Base-by-base conservation (phyloP, 2,888 invertebrate genomes). In the Rosalia funebris region DNA sequence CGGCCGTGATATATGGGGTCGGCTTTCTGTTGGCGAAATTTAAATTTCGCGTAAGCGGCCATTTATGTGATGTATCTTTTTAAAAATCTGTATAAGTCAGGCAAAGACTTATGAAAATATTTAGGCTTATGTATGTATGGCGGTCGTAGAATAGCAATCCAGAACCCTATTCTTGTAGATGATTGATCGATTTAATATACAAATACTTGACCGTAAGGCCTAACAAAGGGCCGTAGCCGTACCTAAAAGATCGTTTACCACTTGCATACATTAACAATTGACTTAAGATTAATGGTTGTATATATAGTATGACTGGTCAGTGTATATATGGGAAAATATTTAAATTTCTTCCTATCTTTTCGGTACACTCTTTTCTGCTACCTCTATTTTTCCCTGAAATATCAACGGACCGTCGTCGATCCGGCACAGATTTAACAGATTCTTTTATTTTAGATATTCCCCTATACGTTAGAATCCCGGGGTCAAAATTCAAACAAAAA, bases 101-200 rank as follows among this genome's bases (percentile, higher is more conserved):
- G 55, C 45, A 60, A 44, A 60, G 66, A 62, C 63, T 63, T 61
- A 66, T 64, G 63, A 62, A 64, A 67, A 64, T 67, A 67, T 67
- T 65, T 72, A 70, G 73, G 75, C 75, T 78, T 78, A 78, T 77
- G 73, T 74, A 77, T 74, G 73, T 75, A 76, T 76, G 71, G 74
- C 72, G 70, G 69, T 50, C 57, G 62, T 65, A 68, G 69, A 68
- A 69, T 68, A 65, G 70, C 71, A 69, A 75, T 72, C 68, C 71
- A 70, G 70, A 70, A 68, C 68, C 71, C 77, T 71, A 80, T 79
- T 81, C 80, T 79, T 77, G 78, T 75, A 75, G 77, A 81, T 82
- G 82, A 82, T 82, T 81, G 82, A 82, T 82, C 81, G 81, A 76
- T 80, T 79, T 81, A 82, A 82, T 82, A 82, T 82, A 81, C 81